Percentiles rank a stretch among this genome's conserved stretches.
Conservation (phyloP, 2,888 invertebrate species). For the Gymnosoma rotundatum region DNA sequence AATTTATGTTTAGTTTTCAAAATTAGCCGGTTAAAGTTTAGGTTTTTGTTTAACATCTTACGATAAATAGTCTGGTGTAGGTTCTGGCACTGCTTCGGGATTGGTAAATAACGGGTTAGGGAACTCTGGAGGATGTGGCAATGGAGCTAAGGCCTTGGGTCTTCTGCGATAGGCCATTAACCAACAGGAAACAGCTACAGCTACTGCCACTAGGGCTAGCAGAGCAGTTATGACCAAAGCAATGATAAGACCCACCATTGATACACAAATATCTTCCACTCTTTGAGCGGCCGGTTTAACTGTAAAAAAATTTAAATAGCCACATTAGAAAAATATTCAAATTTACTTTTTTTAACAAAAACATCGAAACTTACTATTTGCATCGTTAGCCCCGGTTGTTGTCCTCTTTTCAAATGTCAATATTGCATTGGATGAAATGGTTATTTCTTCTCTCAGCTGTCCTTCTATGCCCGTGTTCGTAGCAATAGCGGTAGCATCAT, state of each 20-base stretch:
- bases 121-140: constrained; percentile 97
- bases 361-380: constrained; percentile 85
- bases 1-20: constrained; percentile 65
- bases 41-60: constrained; percentile 75
- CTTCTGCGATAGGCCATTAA: constrained; percentile 95
- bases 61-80: constrained; percentile 90
- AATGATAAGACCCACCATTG: constrained; percentile 95
- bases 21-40: constrained; percentile 46
- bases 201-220: constrained; percentile 95
- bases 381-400: constrained; percentile 88
- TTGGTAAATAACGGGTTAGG: constrained; percentile 96
- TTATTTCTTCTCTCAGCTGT: constrained; percentile 95
- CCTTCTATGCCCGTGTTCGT: constrained; percentile 86
- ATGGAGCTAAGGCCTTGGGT: constrained; percentile 93
- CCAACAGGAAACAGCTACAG: constrained; percentile 97
- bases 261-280: constrained; percentile 94
- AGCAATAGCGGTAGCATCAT: constrained; percentile 84
- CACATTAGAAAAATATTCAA: neutral
- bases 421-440: constrained; percentile 95
- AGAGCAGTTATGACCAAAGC: constrained; percentile 95
- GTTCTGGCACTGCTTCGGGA: constrained; percentile 90
- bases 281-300: constrained; percentile 83
- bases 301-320: constrained; percentile 63
- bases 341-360: neutral
- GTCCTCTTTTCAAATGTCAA: constrained; percentile 91